Evolutionary conservation across 2,797 vertebrate species (phyloP), one percentile per base, ranked within the genome.

Genomic region (Anomalospiza imberbis): DNA sequence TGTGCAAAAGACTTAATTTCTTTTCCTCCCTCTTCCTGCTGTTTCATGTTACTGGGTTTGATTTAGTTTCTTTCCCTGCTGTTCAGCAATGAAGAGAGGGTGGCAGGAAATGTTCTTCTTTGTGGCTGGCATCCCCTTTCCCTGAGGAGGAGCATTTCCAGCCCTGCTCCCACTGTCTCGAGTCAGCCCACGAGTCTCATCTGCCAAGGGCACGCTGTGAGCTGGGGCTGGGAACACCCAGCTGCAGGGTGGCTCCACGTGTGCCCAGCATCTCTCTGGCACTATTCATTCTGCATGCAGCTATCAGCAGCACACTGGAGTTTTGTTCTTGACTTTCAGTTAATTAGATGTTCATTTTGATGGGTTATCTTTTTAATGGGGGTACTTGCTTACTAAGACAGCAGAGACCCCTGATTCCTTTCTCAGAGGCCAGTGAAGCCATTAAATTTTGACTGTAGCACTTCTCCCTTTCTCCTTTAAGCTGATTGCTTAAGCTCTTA

Each of bases 161-260:
- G 45, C 53, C 38, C 45, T 9, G 4, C 17, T 91, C 26, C 7
- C 9, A 2, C 18, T 2, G 26, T 55, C 62, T 54, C 9, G 4
- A 13, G 31, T 8, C 9, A 3, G 25, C 34, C 17, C 1, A 1
- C 0, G 0, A 10, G 24, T 36, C 34, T 22, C 3, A 0, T 8
- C 10, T 45, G 51, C 50, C 40, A 4, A 6, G 55, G 63, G 38
- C 13, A 0, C 0, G 1, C 8, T 38, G 31, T 10, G 67, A 53
- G 62, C 63, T 25, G 71, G 0, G 5, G 32, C 38, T 47, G 13
- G 36, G 25, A 17, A 7, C 13, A 1, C 12, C 1, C 7, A 2
- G 61, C 67, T 79, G 44, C 65, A 7, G 60, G 57, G 19, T 8
- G 28, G 28, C 66, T 72, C 29, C 47, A 2, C 0, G 0, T 3